Conservation (phyloP, 2,113 vertebrate species). For the Coturnix japonica region DNA sequence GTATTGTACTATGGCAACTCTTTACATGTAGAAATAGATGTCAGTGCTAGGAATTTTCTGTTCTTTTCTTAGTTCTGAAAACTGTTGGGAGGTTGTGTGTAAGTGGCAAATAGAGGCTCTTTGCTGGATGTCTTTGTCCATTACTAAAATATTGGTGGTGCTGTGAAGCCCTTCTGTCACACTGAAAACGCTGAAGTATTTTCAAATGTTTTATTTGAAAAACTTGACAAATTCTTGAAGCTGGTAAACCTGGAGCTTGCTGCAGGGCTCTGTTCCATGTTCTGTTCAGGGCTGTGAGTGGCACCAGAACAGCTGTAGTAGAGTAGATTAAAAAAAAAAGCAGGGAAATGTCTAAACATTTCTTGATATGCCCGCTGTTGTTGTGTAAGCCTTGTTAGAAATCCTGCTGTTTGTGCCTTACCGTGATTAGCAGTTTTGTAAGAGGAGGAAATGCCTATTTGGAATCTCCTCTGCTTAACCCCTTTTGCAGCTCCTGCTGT, state of each 20-base stretch:
- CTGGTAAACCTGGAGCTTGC: not conserved
- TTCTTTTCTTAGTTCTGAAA: not conserved
- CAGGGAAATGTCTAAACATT: not conserved
- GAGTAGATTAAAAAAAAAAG: not conserved
- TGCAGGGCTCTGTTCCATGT: not conserved
- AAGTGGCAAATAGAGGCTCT: not conserved
- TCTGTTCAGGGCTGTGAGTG: not conserved
- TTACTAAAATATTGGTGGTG: not conserved
- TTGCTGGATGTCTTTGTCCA: not conserved
- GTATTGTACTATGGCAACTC: not conserved
- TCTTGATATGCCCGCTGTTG: not conserved
- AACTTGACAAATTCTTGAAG: not conserved
- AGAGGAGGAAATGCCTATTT: not conserved
- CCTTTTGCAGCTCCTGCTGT: not conserved
- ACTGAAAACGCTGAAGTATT: not conserved
- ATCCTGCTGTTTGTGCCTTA: not conserved
- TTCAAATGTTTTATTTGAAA: constrained; percentile 1
- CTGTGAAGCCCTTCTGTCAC: not conserved
- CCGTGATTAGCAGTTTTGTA: not conserved
- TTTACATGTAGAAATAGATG: not conserved
- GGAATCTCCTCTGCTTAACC: not conserved
- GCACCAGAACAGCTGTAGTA: not conserved
- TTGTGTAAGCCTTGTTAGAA: not conserved
- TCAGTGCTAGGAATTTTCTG: not conserved
- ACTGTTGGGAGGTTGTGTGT: not conserved